Percentiles rank a stretch among this genome's conserved stretches.
Evolutionary conservation across 2,888 invertebrate genomes (phyloP).

Genomic region (Melipona bicolor): DNA sequence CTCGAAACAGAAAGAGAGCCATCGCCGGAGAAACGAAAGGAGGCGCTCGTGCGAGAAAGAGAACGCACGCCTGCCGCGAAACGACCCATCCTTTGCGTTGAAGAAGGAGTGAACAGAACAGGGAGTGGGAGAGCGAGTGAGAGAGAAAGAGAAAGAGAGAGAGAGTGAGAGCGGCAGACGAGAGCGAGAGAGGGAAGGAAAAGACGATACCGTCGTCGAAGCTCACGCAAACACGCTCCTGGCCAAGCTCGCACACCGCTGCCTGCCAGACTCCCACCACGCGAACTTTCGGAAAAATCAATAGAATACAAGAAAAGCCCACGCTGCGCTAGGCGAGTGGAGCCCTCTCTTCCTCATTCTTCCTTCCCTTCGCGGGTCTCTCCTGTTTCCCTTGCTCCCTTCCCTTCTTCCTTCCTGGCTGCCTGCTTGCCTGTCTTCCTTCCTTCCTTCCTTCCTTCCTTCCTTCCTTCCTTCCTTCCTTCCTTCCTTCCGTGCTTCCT

Average conservation of each 20-base stretch:
- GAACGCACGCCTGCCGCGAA: slow-evolving; percentile 2
- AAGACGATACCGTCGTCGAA: slow-evolving; percentile 57
- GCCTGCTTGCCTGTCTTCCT: not conserved
- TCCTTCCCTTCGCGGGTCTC: slow-evolving; percentile 38
- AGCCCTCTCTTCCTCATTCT: slow-evolving; percentile 66
- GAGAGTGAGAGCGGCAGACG: slow-evolving; percentile 30
- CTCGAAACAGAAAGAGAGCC: slow-evolving; percentile 20
- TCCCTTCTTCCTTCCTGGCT: not conserved
- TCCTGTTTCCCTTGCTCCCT: slow-evolving; percentile 11
- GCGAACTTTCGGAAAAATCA: slow-evolving; percentile 88
- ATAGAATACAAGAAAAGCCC: slow-evolving; percentile 86
- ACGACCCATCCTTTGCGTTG: not conserved
- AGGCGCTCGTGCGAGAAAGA: slow-evolving; percentile 31
- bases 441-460: slow-evolving; percentile 35
- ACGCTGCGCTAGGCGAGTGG: slow-evolving; percentile 77
- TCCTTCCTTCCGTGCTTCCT: not conserved
- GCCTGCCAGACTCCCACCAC: slow-evolving; percentile 78
- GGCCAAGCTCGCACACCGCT: slow-evolving; percentile 68
- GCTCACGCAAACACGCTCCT: slow-evolving; percentile 65
- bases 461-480: not conserved
- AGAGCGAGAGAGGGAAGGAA: slow-evolving; percentile 50
- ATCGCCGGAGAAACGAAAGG: slow-evolving; percentile 26
- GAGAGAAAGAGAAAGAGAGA: slow-evolving; percentile 20
- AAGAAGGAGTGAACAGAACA: not conserved
- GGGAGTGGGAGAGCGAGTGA: slow-evolving; percentile 15